phyloP scores from a whole-genome alignment of 2,113 vertebrate genomes.

The Amphiprion percula region DNA sequence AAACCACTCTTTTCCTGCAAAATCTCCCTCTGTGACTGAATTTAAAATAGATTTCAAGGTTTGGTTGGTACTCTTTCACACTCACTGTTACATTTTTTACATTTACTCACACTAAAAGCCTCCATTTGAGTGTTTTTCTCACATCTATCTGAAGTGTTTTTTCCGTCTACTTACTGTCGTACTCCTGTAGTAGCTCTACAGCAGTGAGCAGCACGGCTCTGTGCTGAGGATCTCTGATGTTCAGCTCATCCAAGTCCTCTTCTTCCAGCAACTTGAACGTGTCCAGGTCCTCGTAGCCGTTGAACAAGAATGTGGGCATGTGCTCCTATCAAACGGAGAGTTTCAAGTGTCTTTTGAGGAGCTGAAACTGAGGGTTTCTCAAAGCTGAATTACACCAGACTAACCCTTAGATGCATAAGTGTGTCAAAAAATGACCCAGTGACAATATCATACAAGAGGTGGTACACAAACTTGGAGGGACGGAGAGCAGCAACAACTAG shows the following conservation, averaged over 20 bases:
- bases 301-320: constrained; percentile 98
- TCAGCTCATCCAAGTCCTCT: constrained; percentile 97
- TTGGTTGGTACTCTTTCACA: too few relatives aligned
- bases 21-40: too few relatives aligned
- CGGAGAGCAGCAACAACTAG: too few relatives aligned
- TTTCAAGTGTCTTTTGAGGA: neutral
- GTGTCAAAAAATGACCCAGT: too few relatives aligned
- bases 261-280: constrained; percentile 98
- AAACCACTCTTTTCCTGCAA: too few relatives aligned
- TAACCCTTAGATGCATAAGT: too few relatives aligned
- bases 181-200: constrained; percentile 96
- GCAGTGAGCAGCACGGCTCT: constrained; percentile 95
- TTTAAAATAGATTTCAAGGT: too few relatives aligned
- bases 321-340: constrained; percentile 87
- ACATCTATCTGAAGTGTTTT: neutral
- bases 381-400: neutral
- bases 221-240: constrained; percentile 95
- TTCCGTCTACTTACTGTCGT: constrained; percentile 90
- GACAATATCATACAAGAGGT: too few relatives aligned
- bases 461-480: too few relatives aligned
- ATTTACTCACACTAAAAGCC: too few relatives aligned
- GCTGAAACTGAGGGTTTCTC: neutral
- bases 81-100: too few relatives aligned
- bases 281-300: constrained; percentile 98
- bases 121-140: too few relatives aligned